Base-by-base conservation (phyloP, 2,113 vertebrate genomes). In the Gasterosteus aculeatus region DNA sequence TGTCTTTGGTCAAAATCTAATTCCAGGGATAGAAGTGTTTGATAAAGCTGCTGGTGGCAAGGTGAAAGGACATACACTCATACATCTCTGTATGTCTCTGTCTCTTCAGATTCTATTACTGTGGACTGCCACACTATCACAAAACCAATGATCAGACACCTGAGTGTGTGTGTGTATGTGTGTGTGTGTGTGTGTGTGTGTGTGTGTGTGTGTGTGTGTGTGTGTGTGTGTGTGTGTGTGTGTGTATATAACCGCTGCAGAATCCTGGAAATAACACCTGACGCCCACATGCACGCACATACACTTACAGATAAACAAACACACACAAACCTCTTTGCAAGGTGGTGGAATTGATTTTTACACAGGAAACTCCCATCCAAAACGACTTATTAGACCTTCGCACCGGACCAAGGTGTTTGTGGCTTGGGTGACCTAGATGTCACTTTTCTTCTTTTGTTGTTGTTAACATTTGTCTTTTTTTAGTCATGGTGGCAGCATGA, bases 21-120 rank as follows among this genome's bases (percentile, higher is more conserved):
- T 85, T 81, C 67, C 61, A 74, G 49, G 61, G 69, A 79, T 76
- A 62, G 53, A 62, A n/a, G 46, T 67, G 77, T 82, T 85, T 85
- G 70, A 83, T 86, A 80, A 78, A 77, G 61, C 59, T 71, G 65
- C 75, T 70, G 51, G 49, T 18, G 10, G 63, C 53, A 54, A 78
- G 63, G 58, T 60, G 58, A 81, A 77, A 85, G 47, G 60, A 81
- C 69, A 63, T 62, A 35, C 70, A 80, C 80, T 58, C 76, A 82
- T 76, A 76, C 73, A 78, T 80, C 83, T 82, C 63, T 83, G 44
- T 69, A 77, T 76, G 61, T 87, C 74, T 81, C 59, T 53, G 75
- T 82, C 75, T 87, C 59, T 83, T 85, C 83, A 84, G 75, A 87
- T 88, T 87, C 79, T 71, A 87, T 88, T 82, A 82, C 41, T 5